Percentiles rank a stretch among this genome's conserved stretches.
Evolutionary conservation across 2,797 vertebrate genomes (phyloP).

Genomic region (Salmo trutta): DNA sequence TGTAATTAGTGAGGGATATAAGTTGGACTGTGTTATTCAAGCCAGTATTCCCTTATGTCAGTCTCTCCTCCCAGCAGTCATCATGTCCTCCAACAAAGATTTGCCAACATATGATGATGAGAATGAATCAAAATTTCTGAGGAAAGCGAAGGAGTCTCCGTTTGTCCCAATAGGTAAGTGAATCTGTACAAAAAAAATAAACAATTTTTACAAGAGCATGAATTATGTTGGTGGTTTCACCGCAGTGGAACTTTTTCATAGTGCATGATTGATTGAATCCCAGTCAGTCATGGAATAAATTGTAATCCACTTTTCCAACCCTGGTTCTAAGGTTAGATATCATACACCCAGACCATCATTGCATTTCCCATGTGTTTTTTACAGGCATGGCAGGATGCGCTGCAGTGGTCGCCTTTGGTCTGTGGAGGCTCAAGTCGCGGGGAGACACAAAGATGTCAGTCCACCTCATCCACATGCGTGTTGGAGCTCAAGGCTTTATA

Average conservation of each 20-base stretch:
- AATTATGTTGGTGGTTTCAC: background rate
- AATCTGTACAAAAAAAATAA: background rate
- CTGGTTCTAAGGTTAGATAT: background rate
- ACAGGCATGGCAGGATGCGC: slow-evolving; percentile 71
- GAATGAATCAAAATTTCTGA: slow-evolving; percentile 60
- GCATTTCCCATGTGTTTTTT: background rate
- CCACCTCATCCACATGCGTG: slow-evolving; percentile 75
- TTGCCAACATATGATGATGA: slow-evolving; percentile 56
- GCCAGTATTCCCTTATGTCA: background rate
- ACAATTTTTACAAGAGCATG: background rate
- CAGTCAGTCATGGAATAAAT: background rate
- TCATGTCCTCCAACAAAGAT: slow-evolving; percentile 62
- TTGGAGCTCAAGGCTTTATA: slow-evolving; percentile 73
- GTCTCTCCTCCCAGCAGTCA: background rate
- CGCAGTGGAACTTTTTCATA: background rate
- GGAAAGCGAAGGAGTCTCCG: slow-evolving; percentile 68
- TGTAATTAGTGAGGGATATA: background rate
- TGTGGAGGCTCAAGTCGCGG: slow-evolving; percentile 67
- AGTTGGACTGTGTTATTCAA: background rate
- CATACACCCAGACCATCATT: background rate
- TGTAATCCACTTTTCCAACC: background rate
- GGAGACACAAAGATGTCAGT: slow-evolving; percentile 70
- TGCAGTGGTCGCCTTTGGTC: slow-evolving; percentile 65
- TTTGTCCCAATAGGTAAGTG: slow-evolving; percentile 74
- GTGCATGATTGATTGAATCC: slow-evolving; percentile 14